Conservation (phyloP, 2,888 invertebrate genomes). For the Nomada ferruginata region DNA sequence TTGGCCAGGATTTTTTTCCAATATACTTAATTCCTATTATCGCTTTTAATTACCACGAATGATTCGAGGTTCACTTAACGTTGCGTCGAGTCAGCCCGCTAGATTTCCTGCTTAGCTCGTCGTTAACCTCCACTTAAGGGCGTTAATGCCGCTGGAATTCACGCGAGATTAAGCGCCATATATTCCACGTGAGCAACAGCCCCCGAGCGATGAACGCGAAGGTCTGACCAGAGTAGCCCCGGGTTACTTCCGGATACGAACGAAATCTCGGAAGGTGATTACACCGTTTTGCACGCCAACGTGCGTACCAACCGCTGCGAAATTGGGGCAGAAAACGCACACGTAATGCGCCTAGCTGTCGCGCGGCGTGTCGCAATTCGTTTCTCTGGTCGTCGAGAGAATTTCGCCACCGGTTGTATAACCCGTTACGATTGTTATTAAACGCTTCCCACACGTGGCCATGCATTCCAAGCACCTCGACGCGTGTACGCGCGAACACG, state of each 20-base stretch:
- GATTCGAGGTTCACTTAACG: background rate
- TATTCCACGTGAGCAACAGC: constrained; percentile 7
- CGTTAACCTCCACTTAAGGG: constrained; percentile 18
- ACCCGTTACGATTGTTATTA: constrained; percentile 55
- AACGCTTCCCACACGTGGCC: constrained; percentile 47
- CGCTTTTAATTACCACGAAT: background rate
- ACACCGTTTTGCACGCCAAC: background rate
- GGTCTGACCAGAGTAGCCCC: background rate
- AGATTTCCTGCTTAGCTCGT: background rate
- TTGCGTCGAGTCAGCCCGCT: background rate
- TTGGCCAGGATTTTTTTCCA: too few species aligned
- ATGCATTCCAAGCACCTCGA: constrained; percentile 14
- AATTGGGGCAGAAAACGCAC: constrained; percentile 8
- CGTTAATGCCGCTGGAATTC: constrained; percentile 24
- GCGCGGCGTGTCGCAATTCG: constrained; percentile 27
- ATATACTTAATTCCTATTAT: too few species aligned
- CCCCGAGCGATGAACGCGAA: constrained; percentile 3
- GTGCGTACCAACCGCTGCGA: constrained; percentile 25
- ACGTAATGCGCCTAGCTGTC: constrained; percentile 19
- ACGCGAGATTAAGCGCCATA: constrained; percentile 38
- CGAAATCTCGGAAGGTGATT: constrained; percentile 13
- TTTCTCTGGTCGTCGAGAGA: constrained; percentile 11
- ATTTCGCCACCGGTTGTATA: constrained; percentile 42
- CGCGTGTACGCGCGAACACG: background rate
- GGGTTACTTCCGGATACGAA: constrained; percentile 16